Base-by-base conservation (phyloP, 2,888 invertebrate species). In the Stenotaenia linearis region DNA sequence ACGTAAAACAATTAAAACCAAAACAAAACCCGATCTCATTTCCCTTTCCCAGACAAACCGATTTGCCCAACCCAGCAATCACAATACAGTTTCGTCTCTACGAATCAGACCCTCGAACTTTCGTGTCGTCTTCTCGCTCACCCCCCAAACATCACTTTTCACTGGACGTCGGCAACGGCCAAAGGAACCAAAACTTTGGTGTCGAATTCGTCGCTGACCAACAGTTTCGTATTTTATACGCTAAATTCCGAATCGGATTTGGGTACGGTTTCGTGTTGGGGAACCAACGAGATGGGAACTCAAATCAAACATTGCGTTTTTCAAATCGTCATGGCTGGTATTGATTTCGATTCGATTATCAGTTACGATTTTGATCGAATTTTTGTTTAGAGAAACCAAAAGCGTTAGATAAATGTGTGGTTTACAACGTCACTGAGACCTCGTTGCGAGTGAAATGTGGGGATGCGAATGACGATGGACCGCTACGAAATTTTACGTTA, bases 251-350 rank as follows among this genome's bases (percentile, higher is more conserved):
- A 84, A 78, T 82, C 83, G 18, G 83, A 84, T 77, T 83, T 83
- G 75, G 83, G 84, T 7, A 83, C 82, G 1, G 74, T 84, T 10
- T 81, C 82, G n/a, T 84, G 84, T 77, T 83, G 83, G 83, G 84
- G 82, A 0, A 81, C 79, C 50, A 84, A 84, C 56, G 79, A 80
- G 1, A 82, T 84, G 3, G 84, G 84, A 0, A 75, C 81, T 4
- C 84, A 84, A 50, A 78, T 79, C 12, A 81, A 81, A 25, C 83
- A 83, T 10, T 84, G 84, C 79, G 80, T 82, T 9, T 84, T 84
- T 78, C 82, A 82, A 3, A 80, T 84, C 15, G 82, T 83, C 77
- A 82, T 83, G 4, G 84, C 80, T 79, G 82, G 82, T 82, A 28
- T 1, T n/a, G 10, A n/a, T 50, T 50, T 18, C 1, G 7, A n/a